Evolutionary conservation across 1,140 invertebrate species (phyloP).

Genomic region (Drosophila mayri): DNA sequence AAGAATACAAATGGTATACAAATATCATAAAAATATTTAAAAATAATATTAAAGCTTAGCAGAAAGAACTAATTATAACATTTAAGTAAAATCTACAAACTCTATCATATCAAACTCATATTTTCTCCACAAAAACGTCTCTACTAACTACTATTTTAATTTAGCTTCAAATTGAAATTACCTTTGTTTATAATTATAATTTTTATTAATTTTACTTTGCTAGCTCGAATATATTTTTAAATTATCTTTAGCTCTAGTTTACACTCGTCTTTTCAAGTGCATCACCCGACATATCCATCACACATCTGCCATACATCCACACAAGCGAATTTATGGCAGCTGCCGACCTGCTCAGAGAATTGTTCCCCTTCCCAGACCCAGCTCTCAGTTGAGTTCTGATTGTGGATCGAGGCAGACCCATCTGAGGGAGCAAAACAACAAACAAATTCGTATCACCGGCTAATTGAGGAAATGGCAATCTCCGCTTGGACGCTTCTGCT

Average conservation of each 20-base stretch:
- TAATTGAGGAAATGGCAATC: slow-evolving; percentile 47
- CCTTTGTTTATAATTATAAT: neutral
- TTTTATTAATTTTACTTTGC: neutral
- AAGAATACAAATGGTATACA: too few relatives aligned
- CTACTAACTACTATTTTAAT: neutral
- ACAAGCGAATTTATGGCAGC: neutral
- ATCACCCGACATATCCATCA: neutral
- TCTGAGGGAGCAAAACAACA: neutral
- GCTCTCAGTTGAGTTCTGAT: slow-evolving; percentile 30
- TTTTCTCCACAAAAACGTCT: neutral
- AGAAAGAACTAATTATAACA: too few relatives aligned
- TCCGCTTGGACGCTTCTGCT: slow-evolving; percentile 33
- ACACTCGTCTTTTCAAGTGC: slow-evolving; percentile 3
- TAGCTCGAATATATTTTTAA: too few relatives aligned
- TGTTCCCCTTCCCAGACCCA: neutral
- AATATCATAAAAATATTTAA: neutral
- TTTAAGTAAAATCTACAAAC: too few relatives aligned
- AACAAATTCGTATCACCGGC: neutral
- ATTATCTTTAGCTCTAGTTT: neutral
- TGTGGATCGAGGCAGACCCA: slow-evolving; percentile 12
- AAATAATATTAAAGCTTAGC: too few relatives aligned
- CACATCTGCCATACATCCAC: neutral
- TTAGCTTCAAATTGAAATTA: neutral
- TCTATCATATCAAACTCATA: too few relatives aligned
- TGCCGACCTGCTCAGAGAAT: neutral